Conservation (phyloP, 2,113 vertebrate species). For the Ciconia stormi region DNA sequence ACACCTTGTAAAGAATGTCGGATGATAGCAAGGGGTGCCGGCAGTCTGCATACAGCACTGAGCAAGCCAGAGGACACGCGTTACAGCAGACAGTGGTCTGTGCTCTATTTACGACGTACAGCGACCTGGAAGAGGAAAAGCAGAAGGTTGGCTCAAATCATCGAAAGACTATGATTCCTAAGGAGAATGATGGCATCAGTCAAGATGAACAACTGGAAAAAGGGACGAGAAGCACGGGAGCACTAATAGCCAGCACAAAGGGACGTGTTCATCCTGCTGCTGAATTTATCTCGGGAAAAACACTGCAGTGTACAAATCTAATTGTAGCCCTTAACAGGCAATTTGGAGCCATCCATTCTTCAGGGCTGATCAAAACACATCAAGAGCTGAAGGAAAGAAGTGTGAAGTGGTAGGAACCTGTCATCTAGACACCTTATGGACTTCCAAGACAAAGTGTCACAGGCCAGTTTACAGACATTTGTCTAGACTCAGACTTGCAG, state of each 20-base stretch:
- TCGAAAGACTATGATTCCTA: fast-evolving
- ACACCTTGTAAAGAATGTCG: fast-evolving
- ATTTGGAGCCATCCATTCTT: not conserved
- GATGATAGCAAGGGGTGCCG: not conserved
- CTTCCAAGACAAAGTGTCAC: not conserved
- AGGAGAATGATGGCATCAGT: not conserved
- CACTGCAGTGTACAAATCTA: not conserved
- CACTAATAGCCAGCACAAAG: not conserved
- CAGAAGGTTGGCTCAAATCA: not conserved
- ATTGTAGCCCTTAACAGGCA: not conserved
- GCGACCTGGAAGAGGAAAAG: not conserved
- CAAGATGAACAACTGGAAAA: not conserved
- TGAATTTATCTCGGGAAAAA: not conserved
- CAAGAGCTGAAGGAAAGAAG: not conserved
- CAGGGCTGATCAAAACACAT: not conserved
- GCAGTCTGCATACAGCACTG: not conserved
- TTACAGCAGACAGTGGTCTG: not conserved
- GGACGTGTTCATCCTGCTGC: not conserved
- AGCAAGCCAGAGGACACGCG: not conserved
- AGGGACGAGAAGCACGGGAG: not conserved
- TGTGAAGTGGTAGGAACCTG: not conserved
- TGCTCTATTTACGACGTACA: not conserved
- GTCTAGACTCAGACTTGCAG: not conserved
- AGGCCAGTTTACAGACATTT: not conserved
- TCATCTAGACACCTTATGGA: not conserved